These are phyloP conservation scores for Heliangelus exortis DNA, from an alignment of 2,797 vertebrate species.

Conservation along the genomic window DNA sequence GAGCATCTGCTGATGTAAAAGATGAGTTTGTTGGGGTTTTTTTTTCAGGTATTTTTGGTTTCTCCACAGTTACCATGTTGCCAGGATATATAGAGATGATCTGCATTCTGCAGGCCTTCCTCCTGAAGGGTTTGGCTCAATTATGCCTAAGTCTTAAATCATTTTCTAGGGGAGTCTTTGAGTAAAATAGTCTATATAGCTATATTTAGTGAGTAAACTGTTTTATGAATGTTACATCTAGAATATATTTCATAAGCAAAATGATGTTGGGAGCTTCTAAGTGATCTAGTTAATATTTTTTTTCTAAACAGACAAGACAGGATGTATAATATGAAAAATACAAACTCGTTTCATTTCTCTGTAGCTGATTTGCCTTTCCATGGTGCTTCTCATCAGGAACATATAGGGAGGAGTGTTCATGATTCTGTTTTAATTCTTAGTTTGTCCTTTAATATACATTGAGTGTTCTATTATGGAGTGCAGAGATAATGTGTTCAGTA, in stretches of 20 bases:
- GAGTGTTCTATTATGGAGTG: slow-evolving; percentile 13
- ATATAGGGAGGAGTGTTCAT: neutral
- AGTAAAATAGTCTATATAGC: neutral
- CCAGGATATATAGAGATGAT: neutral
- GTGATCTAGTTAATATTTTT: neutral
- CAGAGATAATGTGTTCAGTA: slow-evolving; percentile 12
- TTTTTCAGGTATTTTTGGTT: neutral
- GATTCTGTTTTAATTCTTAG: slow-evolving; percentile 6
- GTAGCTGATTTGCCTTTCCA: neutral
- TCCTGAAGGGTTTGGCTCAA: neutral
- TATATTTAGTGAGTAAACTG: neutral
- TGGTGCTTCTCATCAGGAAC: slow-evolving; percentile 7
- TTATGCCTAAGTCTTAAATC: neutral
- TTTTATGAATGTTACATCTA: neutral
- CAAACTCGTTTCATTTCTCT: neutral
- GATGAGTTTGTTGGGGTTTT: neutral
- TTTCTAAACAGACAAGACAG: neutral
- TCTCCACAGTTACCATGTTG: neutral
- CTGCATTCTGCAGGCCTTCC: neutral
- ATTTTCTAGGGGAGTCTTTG: neutral
- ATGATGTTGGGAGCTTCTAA: neutral
- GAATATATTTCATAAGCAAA: neutral
- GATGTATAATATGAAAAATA: neutral
- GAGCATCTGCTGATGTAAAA: neutral
- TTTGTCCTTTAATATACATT: neutral